Evolutionary conservation across 2,113 vertebrate species (phyloP).

Genomic region (Eudyptes chrysolophus): DNA sequence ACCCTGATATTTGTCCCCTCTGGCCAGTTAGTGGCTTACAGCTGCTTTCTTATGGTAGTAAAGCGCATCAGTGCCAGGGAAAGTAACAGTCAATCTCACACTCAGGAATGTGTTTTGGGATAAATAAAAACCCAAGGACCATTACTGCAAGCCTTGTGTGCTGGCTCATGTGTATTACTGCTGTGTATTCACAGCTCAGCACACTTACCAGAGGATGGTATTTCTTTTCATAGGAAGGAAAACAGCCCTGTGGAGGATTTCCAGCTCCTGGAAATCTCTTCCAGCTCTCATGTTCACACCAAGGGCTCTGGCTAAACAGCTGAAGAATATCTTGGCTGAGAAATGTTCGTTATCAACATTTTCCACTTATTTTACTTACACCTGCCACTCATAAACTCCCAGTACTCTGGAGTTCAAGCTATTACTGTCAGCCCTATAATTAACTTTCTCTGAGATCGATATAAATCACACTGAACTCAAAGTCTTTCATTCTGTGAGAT

Average conservation of each 20-base stretch:
- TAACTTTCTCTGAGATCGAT: background rate
- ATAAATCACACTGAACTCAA: background rate
- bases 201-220: too few species aligned
- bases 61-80: background rate
- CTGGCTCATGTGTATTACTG: background rate
- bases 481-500: background rate
- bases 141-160: fast-evolving
- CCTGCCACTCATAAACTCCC: background rate
- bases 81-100: background rate
- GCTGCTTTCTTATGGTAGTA: background rate
- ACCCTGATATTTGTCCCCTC: background rate
- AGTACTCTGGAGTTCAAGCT: background rate
- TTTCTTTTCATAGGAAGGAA: background rate
- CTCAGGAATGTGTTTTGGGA: background rate
- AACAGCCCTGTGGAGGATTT: background rate
- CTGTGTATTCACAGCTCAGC: background rate
- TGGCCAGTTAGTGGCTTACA: fast-evolving
- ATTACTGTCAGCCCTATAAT: background rate
- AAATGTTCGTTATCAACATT: background rate
- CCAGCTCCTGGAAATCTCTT: background rate
- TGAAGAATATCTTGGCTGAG: background rate
- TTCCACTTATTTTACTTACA: background rate
- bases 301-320: background rate
- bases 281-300: background rate
- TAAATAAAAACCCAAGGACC: background rate